These are phyloP conservation scores for Ispidina lecontei DNA, from an alignment of 2,797 vertebrate species.

Conservation along the genomic window DNA sequence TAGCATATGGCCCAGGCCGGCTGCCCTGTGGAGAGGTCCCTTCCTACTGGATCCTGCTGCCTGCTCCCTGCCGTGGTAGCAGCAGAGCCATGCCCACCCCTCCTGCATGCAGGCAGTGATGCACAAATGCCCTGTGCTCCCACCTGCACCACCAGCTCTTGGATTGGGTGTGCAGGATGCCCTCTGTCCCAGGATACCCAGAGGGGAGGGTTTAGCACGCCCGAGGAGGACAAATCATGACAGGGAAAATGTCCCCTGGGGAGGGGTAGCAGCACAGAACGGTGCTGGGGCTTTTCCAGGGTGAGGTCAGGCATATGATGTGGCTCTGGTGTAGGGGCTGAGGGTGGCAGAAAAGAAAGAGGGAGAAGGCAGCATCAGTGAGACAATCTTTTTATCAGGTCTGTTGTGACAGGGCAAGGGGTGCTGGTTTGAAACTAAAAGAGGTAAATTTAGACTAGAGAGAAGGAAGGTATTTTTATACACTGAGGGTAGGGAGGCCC, in stretches of 20 bases:
- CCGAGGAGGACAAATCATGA: accelerated
- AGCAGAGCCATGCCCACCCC: neutral
- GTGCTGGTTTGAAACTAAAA: neutral
- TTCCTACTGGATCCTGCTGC: neutral
- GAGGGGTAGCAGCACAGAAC: accelerated
- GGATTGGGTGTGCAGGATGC: neutral
- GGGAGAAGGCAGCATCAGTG: neutral
- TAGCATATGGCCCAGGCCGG: neutral
- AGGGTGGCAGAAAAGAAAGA: neutral
- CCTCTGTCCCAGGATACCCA: accelerated
- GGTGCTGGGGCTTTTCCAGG: accelerated
- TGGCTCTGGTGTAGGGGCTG: accelerated
- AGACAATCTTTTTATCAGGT: neutral
- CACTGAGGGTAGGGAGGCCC: neutral
- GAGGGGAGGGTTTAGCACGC: neutral
- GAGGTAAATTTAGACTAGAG: neutral
- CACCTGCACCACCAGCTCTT: neutral
- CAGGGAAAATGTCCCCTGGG: accelerated
- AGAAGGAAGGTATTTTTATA: neutral
- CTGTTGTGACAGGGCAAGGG: neutral
- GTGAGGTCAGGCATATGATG: accelerated
- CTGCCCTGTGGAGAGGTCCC: accelerated
- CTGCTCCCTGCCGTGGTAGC: accelerated
- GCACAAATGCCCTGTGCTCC: accelerated
- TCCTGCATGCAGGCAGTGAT: accelerated